phyloP scores from a whole-genome alignment of 2,888 invertebrate genomes.

The Pseudococcus longispinus region DNA sequence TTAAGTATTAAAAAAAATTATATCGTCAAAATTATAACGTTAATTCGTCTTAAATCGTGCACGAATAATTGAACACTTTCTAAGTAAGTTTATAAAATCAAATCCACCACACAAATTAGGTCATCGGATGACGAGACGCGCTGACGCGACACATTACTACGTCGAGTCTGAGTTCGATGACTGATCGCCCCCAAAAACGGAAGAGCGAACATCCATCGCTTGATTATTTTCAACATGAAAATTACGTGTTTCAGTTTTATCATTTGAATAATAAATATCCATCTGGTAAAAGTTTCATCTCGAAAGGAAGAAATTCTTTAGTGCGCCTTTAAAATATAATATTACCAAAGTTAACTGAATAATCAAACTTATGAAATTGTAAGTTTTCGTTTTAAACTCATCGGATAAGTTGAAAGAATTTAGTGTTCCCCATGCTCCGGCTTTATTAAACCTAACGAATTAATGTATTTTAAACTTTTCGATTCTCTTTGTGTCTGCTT shows the following conservation, averaged over 20 bases:
- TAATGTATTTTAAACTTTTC: conserved; percentile 34
- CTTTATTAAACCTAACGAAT: conserved; percentile 29
- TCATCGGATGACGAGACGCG: background rate
- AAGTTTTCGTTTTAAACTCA: conserved; percentile 32
- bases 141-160: too few species aligned
- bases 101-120: background rate
- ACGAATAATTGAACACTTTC: too few species aligned
- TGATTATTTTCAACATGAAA: conserved; percentile 40
- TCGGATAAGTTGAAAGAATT: conserved; percentile 36
- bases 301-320: conserved; percentile 29
- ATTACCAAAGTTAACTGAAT: conserved; percentile 31
- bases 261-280: conserved; percentile 40
- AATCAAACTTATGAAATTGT: conserved; percentile 30
- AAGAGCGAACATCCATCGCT: background rate
- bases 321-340: conserved; percentile 32
- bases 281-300: background rate
- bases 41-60: too few species aligned
- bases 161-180: background rate
- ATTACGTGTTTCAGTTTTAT: conserved; percentile 45
- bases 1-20: too few species aligned
- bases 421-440: background rate
- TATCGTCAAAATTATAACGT: too few species aligned
- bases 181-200: background rate
- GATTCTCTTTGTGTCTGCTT: background rate
- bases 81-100: too few species aligned